phyloP scores from a whole-genome alignment of 2,888 invertebrate genomes.

The Apantesis nais region DNA sequence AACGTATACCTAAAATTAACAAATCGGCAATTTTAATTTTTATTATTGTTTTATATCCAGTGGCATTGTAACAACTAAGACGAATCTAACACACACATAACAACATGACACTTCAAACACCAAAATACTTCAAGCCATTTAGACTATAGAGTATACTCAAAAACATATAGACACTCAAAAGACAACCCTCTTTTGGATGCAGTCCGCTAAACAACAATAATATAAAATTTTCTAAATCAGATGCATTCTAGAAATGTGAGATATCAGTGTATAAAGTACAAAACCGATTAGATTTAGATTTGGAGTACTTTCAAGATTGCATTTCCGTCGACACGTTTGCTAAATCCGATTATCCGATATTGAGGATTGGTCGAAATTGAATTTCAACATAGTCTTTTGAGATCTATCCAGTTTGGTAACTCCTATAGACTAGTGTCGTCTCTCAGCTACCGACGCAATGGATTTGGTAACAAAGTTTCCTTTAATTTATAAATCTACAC shows the following conservation, averaged over 20 bases:
- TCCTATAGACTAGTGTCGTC: slow-evolving; percentile 22
- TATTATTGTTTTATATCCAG: too few species aligned
- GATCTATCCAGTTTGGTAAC: slow-evolving; percentile 49
- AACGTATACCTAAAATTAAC: too few species aligned
- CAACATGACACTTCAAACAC: too few species aligned
- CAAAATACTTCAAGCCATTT: too few species aligned
- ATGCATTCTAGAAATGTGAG: neutral
- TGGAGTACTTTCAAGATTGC: slow-evolving; percentile 57
- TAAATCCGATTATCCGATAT: slow-evolving; percentile 74
- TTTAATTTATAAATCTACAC: neutral
- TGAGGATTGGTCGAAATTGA: slow-evolving; percentile 71
- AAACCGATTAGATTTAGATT: slow-evolving; percentile 39
- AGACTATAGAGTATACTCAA: too few species aligned
- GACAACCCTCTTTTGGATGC: too few species aligned
- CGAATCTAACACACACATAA: too few species aligned
- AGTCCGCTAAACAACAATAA: too few species aligned
- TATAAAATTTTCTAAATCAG: too few species aligned
- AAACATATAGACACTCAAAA: neutral
- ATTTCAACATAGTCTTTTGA: slow-evolving; percentile 66
- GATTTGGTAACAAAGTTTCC: slow-evolving; percentile 29
- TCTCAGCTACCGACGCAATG: slow-evolving; percentile 24
- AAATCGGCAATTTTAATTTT: too few species aligned
- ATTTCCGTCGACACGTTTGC: slow-evolving; percentile 57
- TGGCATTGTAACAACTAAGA: too few species aligned
- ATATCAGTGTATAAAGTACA: slow-evolving; percentile 26